A percentile compares a stretch with the other conserved stretches of the same genome.
Evolutionary conservation across 2,888 invertebrate species (phyloP).

Genomic region (Chrysolina haemoptera): DNA sequence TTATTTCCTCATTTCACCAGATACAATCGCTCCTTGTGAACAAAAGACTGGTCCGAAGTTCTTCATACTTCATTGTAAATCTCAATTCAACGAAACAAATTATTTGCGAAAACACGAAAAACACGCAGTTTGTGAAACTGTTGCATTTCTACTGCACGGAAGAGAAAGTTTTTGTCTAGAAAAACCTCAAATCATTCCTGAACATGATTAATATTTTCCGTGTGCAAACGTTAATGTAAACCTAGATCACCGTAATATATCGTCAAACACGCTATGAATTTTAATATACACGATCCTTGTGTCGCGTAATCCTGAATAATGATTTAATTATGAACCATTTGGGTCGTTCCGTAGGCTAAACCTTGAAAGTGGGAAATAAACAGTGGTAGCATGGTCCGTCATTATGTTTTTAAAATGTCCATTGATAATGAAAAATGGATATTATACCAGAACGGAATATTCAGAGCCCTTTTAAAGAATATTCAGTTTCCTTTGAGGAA

Average conservation of each 20-base stretch:
- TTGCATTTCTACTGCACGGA: too few relatives aligned
- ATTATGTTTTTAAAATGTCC: background rate
- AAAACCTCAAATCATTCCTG: background rate
- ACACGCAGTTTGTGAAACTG: too few relatives aligned
- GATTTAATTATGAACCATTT: background rate
- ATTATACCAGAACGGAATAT: background rate
- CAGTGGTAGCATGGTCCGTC: background rate
- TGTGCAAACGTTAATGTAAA: background rate
- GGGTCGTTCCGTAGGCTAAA: background rate
- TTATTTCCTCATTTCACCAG: too few relatives aligned
- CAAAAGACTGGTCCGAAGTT: too few relatives aligned
- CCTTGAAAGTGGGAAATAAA: background rate
- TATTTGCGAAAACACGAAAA: too few relatives aligned
- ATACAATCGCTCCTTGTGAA: too few relatives aligned
- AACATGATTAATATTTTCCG: background rate
- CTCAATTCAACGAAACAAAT: too few relatives aligned
- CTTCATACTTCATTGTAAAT: too few relatives aligned
- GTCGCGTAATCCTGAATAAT: background rate
- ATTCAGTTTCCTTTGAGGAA: background rate
- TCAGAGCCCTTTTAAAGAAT: too few relatives aligned
- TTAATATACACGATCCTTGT: background rate
- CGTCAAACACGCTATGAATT: background rate
- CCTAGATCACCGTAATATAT: background rate
- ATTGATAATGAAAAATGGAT: background rate
- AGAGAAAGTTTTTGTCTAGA: too few relatives aligned